Base-by-base conservation (phyloP, 2,113 vertebrate species). In the Talpa occidentalis region DNA sequence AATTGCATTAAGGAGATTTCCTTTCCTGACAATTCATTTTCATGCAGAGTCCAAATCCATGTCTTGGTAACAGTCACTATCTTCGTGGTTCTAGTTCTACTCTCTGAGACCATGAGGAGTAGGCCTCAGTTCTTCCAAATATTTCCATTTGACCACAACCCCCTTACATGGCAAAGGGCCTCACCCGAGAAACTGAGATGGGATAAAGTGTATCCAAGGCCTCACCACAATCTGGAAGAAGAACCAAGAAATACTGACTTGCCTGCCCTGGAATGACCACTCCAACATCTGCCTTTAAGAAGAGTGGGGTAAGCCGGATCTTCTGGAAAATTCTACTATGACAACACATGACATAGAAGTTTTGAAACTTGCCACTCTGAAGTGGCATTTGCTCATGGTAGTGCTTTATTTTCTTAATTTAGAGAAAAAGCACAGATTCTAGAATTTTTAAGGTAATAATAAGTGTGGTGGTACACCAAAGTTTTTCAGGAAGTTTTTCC, bases 401-500 rank as follows among this genome's bases (percentile, higher is more conserved):
- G 42, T 83, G 76, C 72, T 94, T 84, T 92, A 90, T 92, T 97
- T 96, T 70, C 90, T 87, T 83, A 95, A 92, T 60, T 86, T 96
- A 82, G 93, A 94, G 81, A 66, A 96, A 92, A 95, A 97, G 60
- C 84, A 74, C 73, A 93, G 54, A 91, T 94, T 17, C 69, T 88
- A 88, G 62, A 79, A 52, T 85, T 94, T 94, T 78, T 88, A 93
- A 92, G 84, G 56, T 80, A 62, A 74, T 79, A 62, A 76, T 64
- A 86, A 96, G 49, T 76, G 69, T 35, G 82, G 37, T n/a, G 26
- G 56, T 70, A 1, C 52, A 94, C 69, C 28, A 60, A 72, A 90
- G 52, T 54, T 92, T 97, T 97, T 95, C 70, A 96, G 92, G 94
- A 96, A 94, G 86, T 95, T 62, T 94, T 96, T 89, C 94, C 59